A percentile compares a stretch with the other conserved stretches of the same genome.
phyloP scores from a whole-genome alignment of 2,113 vertebrate genomes.

The Eupsittula cactorum region DNA sequence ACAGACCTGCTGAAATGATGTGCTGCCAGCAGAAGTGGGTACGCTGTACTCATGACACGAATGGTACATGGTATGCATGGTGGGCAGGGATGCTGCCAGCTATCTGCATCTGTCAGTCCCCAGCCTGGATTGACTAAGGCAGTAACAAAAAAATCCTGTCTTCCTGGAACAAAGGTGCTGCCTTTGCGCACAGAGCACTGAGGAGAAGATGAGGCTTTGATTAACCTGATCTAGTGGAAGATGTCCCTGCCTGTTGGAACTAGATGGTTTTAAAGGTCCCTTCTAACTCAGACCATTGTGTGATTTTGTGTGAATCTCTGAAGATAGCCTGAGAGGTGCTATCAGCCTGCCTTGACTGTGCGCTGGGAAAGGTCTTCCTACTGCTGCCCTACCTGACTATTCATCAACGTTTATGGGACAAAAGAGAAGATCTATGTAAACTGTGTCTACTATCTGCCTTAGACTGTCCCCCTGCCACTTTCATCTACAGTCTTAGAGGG shows the following conservation, averaged over 20 bases:
- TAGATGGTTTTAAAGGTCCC: not conserved
- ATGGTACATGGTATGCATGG: not conserved
- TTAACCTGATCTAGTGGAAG: not conserved
- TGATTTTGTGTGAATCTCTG: not conserved
- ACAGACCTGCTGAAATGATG: not conserved
- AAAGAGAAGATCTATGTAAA: not conserved
- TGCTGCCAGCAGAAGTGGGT: not conserved
- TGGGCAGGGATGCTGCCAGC: not conserved
- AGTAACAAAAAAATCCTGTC: not conserved
- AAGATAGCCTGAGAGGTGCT: not conserved
- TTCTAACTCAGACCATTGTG: not conserved
- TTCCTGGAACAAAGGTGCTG: not conserved
- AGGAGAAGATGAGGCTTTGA: not conserved
- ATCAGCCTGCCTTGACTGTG: not conserved
- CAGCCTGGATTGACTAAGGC: not conserved
- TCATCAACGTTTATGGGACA: fast-evolving
- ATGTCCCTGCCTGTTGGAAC: not conserved
- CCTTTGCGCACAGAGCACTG: not conserved
- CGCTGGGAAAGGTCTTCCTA: not conserved
- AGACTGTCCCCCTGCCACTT: not conserved
- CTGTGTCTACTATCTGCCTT: not conserved
- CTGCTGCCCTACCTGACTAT: not conserved
- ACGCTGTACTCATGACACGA: not conserved
- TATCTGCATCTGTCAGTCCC: not conserved
- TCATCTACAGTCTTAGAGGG: not conserved